These are phyloP conservation scores for Nipponia nippon DNA, from an alignment of 2,113 vertebrate genomes.

Conservation along the genomic window DNA sequence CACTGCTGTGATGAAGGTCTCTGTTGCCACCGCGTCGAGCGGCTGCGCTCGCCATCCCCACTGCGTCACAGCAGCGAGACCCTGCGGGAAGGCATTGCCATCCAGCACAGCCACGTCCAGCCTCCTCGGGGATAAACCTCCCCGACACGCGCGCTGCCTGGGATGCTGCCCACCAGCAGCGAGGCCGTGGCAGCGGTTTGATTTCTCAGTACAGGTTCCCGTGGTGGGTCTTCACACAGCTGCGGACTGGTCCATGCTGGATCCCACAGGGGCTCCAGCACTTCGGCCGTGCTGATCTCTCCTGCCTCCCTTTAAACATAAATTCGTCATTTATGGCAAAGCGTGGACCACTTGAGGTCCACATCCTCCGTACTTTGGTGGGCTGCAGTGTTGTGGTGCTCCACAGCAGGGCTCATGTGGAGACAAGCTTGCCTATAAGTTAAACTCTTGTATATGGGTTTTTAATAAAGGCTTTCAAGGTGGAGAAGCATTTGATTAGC, in stretches of 20 bases:
- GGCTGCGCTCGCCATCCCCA: neutral
- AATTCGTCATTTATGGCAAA: neutral
- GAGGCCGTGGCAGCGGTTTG: neutral
- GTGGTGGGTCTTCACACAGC: neutral
- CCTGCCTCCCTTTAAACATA: neutral
- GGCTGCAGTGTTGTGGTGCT: neutral
- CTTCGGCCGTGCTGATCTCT: neutral
- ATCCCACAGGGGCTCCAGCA: neutral
- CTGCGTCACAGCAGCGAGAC: neutral
- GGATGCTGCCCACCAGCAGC: neutral
- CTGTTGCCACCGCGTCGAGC: neutral
- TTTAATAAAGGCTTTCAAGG: conserved; percentile 60
- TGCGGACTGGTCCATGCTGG: neutral
- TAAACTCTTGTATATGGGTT: neutral
- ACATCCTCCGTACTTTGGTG: neutral
- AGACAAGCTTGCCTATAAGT: neutral
- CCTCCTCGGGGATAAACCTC: neutral
- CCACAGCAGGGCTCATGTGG: neutral
- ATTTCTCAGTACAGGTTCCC: neutral
- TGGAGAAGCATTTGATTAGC: conserved; percentile 67
- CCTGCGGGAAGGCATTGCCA: neutral
- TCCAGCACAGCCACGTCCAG: neutral
- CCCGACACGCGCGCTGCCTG: neutral
- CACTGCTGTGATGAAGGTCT: conserved; percentile 60
- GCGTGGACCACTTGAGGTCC: neutral